Percentiles rank a stretch among this genome's conserved stretches.
These are phyloP conservation scores for Muraenolepis orangiensis DNA, from an alignment of 2,797 vertebrate genomes.

Conservation along the genomic window DNA sequence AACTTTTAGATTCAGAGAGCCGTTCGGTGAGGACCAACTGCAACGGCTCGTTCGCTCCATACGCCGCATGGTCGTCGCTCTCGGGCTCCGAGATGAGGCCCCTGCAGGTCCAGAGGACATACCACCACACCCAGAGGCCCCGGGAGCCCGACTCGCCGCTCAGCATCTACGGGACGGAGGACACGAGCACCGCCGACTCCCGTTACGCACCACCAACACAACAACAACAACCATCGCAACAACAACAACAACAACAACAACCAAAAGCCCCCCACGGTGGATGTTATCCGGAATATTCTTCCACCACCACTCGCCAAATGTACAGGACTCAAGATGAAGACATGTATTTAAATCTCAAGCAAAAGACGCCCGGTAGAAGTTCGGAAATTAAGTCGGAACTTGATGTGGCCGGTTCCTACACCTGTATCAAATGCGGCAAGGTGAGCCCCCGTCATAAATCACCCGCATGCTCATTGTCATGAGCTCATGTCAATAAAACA, in stretches of 20 bases:
- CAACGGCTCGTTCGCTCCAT: constrained; percentile 79
- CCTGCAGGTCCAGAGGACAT: constrained; percentile 73
- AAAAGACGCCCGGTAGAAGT: constrained; percentile 58
- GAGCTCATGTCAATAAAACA: too few relatives aligned
- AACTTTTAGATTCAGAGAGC: constrained; percentile 83
- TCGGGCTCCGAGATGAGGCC: constrained; percentile 81
- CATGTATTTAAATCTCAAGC: constrained; percentile 65
- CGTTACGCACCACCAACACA: constrained; percentile 50
- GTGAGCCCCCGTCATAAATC: constrained; percentile 58
- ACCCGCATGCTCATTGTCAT: too few relatives aligned
- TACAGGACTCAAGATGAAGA: constrained; percentile 50
- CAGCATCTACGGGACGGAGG: constrained; percentile 73
- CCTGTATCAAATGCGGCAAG: constrained; percentile 97
- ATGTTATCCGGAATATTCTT: constrained; percentile 51
- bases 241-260: too few relatives aligned
- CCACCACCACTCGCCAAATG: constrained; percentile 27
- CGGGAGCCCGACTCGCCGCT: constrained; percentile 54
- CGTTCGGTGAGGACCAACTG: constrained; percentile 81
- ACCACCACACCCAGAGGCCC: constrained; percentile 64
- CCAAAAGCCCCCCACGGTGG: constrained; percentile 19
- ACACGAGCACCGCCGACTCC: constrained; percentile 64
- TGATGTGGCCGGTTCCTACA: constrained; percentile 83
- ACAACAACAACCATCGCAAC: too few relatives aligned
- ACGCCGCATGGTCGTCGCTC: constrained; percentile 81
- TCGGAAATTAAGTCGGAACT: constrained; percentile 83